Conservation (phyloP, 1,140 invertebrate species). For the Tenebrio molitor region DNA sequence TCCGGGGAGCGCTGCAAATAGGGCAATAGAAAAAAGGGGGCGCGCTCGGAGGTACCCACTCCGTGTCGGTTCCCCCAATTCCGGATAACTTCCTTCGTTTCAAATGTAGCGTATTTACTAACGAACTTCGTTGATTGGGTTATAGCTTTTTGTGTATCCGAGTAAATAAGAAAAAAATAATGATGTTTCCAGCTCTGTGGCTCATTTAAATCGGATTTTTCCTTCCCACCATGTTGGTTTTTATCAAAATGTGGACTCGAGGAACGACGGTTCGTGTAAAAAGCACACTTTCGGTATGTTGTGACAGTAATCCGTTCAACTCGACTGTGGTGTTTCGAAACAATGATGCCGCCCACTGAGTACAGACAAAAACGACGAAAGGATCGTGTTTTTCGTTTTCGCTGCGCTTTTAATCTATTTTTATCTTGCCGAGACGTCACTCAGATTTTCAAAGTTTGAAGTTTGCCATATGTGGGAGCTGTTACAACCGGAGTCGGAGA, state of each 20-base stretch:
- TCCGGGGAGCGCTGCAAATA: slow-evolving; percentile 5
- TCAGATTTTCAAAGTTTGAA: slow-evolving; percentile 37
- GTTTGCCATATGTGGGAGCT: slow-evolving; percentile 25
- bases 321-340: slow-evolving; percentile 21
- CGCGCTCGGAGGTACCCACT: neutral
- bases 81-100: neutral
- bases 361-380: slow-evolving; percentile 24
- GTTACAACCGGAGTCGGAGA: neutral
- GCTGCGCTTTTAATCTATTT: slow-evolving; percentile 32
- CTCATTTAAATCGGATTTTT: slow-evolving; percentile 39
- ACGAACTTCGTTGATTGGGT: slow-evolving; percentile 32
- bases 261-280: slow-evolving; percentile 16
- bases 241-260: slow-evolving; percentile 16
- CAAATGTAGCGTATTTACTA: slow-evolving; percentile 12
- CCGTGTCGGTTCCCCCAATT: neutral
- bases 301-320: slow-evolving; percentile 39
- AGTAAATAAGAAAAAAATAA: slow-evolving; percentile 37
- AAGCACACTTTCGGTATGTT: slow-evolving; percentile 15
- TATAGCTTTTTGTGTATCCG: slow-evolving; percentile 7
- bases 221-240: slow-evolving; percentile 2
- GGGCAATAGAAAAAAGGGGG: neutral
- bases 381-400: slow-evolving; percentile 34
- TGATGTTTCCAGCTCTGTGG: slow-evolving; percentile 26
- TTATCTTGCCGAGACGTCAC: slow-evolving; percentile 19
- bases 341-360: slow-evolving; percentile 16